Evolutionary conservation across 1,140 invertebrate genomes (phyloP).

Genomic region (Plodia interpunctella): DNA sequence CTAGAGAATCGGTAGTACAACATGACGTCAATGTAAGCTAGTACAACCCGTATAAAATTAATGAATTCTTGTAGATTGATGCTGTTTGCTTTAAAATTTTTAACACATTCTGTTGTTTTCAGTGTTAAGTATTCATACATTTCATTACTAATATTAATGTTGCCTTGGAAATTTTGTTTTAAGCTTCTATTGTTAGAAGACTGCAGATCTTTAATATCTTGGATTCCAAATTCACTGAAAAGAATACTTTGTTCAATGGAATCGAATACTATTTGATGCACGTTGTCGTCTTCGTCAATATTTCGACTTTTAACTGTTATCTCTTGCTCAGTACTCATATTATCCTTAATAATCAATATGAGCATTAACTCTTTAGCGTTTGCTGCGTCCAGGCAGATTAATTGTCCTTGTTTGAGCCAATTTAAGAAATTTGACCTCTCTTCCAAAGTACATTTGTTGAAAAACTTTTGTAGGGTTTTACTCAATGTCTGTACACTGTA

Average conservation of each 20-base stretch:
- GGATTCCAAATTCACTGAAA: conserved; percentile 51
- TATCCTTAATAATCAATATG: conserved; percentile 49
- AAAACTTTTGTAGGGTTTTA: conserved; percentile 44
- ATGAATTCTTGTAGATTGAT: conserved; percentile 26
- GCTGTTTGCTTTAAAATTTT: conserved; percentile 26
- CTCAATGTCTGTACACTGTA: conserved; percentile 45
- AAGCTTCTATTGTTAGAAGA: background rate
- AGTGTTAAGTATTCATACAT: conserved; percentile 33
- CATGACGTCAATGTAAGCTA: conserved; percentile 38
- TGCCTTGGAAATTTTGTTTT: conserved; percentile 29
- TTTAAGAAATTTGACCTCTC: conserved; percentile 38
- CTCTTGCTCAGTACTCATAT: conserved; percentile 22
- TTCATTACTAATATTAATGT: conserved; percentile 27
- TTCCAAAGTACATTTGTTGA: conserved; percentile 40
- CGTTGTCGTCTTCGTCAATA: conserved; percentile 13
- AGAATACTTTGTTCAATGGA: conserved; percentile 48
- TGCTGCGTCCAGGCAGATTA: conserved; percentile 24
- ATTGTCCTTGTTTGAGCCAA: conserved; percentile 43
- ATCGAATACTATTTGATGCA: conserved; percentile 44
- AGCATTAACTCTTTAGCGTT: conserved; percentile 35
- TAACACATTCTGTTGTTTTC: conserved; percentile 21
- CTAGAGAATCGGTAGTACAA: conserved; percentile 31
- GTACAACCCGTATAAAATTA: conserved; percentile 34
- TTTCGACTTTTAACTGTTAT: background rate
- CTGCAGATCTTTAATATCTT: conserved; percentile 15